Evolutionary conservation across 2,797 vertebrate species (phyloP).

Genomic region (Diglossa cyanea): DNA sequence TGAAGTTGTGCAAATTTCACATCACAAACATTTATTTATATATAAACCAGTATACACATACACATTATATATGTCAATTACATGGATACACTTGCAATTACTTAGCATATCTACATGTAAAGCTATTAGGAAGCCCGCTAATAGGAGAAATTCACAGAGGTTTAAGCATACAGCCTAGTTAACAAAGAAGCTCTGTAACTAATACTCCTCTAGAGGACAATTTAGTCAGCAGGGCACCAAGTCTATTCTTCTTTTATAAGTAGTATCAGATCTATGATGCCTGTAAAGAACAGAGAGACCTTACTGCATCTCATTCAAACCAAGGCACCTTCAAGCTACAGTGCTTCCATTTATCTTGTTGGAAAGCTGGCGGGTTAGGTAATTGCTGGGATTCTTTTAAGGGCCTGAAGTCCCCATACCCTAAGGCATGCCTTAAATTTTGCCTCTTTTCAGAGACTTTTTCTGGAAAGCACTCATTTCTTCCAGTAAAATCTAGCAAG

Average conservation of each 20-base stretch:
- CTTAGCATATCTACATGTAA: slow-evolving; percentile 36
- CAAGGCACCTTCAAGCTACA: slow-evolving; percentile 76
- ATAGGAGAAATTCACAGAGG: slow-evolving; percentile 72
- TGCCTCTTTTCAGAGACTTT: background rate
- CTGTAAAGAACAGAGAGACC: slow-evolving; percentile 69
- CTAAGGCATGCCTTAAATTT: slow-evolving; percentile 33
- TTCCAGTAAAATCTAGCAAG: background rate
- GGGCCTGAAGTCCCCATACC: slow-evolving; percentile 38
- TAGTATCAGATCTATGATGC: slow-evolving; percentile 72
- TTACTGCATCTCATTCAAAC: slow-evolving; percentile 66
- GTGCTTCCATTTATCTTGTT: slow-evolving; percentile 67
- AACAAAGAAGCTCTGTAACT: slow-evolving; percentile 79
- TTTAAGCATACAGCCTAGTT: slow-evolving; percentile 74
- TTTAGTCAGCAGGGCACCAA: slow-evolving; percentile 78
- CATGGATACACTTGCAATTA: slow-evolving; percentile 33
- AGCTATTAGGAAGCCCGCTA: slow-evolving; percentile 67
- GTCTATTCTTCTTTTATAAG: slow-evolving; percentile 75
- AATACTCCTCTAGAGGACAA: slow-evolving; percentile 78
- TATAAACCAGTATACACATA: background rate
- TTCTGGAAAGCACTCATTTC: background rate
- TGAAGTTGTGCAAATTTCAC: slow-evolving; percentile 42
- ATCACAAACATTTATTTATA: slow-evolving; percentile 27
- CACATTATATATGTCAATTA: slow-evolving; percentile 63
- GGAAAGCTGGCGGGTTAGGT: slow-evolving; percentile 63
- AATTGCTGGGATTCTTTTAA: slow-evolving; percentile 61